Evolutionary conservation across 2,113 vertebrate genomes (phyloP).

Genomic region (Phycodurus eques): DNA sequence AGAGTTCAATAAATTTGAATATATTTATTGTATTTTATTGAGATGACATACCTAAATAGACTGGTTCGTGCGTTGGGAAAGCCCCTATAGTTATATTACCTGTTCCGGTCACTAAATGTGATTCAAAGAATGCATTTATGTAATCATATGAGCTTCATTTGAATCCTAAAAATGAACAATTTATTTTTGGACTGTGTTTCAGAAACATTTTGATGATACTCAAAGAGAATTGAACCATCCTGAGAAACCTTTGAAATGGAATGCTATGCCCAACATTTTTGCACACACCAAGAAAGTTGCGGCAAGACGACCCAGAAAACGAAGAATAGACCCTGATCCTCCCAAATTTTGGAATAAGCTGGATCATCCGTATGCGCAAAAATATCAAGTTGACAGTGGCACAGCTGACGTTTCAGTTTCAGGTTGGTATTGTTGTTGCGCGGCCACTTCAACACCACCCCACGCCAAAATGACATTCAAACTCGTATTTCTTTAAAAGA

Average conservation of each 20-base stretch:
- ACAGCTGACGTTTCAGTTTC: neutral
- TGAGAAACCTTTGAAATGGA: neutral
- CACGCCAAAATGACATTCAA: too few relatives aligned
- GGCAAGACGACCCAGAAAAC: neutral
- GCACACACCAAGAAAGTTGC: neutral
- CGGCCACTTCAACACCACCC: too few relatives aligned
- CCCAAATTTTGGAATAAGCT: neutral
- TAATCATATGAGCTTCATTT: too few relatives aligned
- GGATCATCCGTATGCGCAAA: neutral
- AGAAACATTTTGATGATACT: neutral
- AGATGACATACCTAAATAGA: too few relatives aligned
- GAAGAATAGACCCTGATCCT: neutral
- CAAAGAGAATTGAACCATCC: neutral
- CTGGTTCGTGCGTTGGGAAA: too few relatives aligned
- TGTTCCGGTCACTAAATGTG: too few relatives aligned
- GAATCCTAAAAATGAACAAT: too few relatives aligned
- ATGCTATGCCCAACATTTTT: neutral
- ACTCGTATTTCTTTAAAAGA: too few relatives aligned
- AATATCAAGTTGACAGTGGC: neutral
- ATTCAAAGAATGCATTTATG: too few relatives aligned
- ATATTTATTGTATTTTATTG: too few relatives aligned
- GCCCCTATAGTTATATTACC: too few relatives aligned
- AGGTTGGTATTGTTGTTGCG: neutral
- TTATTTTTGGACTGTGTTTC: neutral
- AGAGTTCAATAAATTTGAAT: too few relatives aligned